phyloP scores from a whole-genome alignment of 2,797 vertebrate species.

The Chrysocyon brachyurus region DNA sequence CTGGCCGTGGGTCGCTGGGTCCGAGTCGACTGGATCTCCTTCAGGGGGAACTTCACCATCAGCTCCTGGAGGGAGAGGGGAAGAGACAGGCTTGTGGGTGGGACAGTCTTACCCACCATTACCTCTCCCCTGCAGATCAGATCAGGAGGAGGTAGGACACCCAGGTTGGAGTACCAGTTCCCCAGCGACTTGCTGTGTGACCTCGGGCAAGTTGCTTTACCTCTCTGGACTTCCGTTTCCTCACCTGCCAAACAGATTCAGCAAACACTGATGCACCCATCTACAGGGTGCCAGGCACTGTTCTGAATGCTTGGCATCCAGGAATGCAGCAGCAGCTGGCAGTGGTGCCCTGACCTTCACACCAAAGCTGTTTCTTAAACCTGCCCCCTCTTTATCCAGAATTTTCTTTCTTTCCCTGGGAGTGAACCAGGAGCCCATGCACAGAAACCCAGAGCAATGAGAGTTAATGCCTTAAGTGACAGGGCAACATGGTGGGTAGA shows the following conservation, averaged over 20 bases:
- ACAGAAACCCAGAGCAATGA: background rate
- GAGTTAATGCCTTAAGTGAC: background rate
- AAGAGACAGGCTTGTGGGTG: background rate
- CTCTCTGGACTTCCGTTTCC: background rate
- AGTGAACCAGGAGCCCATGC: background rate
- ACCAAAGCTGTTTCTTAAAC: background rate
- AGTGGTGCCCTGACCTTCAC: background rate
- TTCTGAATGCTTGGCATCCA: background rate
- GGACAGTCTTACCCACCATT: background rate
- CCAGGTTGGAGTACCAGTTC: background rate
- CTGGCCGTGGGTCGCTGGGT: conserved; percentile 95
- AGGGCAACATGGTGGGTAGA: background rate
- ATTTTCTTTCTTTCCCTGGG: background rate
- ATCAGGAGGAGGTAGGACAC: background rate
- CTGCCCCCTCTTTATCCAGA: background rate
- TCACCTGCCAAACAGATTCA: background rate
- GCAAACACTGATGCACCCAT: background rate
- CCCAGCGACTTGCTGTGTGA: background rate
- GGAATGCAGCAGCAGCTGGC: too few species aligned
- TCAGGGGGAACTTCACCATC: conserved; percentile 94
- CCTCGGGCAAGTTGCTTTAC: background rate
- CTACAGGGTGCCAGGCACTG: background rate
- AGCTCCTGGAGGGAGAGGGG: conserved; percentile 89
- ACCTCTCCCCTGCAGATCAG: background rate
- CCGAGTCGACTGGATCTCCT: conserved; percentile 96